phyloP scores from a whole-genome alignment of 2,888 invertebrate species.

The Anagyrus pseudococci region DNA sequence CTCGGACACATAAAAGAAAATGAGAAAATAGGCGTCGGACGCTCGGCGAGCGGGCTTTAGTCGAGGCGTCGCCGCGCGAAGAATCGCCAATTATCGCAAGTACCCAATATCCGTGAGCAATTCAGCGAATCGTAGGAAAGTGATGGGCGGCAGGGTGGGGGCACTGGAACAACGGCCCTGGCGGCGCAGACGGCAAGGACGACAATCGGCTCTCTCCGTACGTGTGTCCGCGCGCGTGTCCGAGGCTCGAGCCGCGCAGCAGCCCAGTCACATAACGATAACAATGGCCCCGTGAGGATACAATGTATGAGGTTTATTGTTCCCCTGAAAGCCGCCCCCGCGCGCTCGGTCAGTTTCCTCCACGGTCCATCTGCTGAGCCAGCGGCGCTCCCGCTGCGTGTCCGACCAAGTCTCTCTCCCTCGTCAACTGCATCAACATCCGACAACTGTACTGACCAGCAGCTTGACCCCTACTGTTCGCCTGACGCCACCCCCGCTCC shows the following conservation, averaged over 20 bases:
- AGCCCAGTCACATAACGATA: no score
- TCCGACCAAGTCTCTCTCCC: no score
- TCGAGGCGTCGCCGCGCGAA: neutral
- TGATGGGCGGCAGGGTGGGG: neutral
- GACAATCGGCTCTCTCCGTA: neutral
- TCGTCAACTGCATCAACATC: constrained; percentile 52
- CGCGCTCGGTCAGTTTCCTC: constrained; percentile 52
- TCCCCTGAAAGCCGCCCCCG: constrained; percentile 41
- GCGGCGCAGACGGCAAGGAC: neutral
- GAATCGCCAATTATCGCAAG: neutral
- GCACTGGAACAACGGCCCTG: constrained; percentile 1
- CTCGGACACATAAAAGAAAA: no score
- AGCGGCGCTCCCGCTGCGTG: constrained; percentile 46
- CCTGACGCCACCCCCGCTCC: constrained; percentile 6
- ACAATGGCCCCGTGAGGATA: constrained; percentile 50
- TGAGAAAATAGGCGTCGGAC: no score
- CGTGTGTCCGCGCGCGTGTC: neutral
- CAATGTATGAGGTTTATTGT: constrained; percentile 58
- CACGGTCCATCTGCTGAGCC: constrained; percentile 59
- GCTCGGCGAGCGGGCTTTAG: no score
- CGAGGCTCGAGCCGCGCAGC: neutral
- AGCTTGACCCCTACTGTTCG: neutral
- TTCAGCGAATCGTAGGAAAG: neutral
- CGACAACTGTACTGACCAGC: constrained; percentile 28
- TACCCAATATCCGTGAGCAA: neutral